Conservation (phyloP, 2,113 vertebrate genomes). For the Cyanoliseus patagonus region DNA sequence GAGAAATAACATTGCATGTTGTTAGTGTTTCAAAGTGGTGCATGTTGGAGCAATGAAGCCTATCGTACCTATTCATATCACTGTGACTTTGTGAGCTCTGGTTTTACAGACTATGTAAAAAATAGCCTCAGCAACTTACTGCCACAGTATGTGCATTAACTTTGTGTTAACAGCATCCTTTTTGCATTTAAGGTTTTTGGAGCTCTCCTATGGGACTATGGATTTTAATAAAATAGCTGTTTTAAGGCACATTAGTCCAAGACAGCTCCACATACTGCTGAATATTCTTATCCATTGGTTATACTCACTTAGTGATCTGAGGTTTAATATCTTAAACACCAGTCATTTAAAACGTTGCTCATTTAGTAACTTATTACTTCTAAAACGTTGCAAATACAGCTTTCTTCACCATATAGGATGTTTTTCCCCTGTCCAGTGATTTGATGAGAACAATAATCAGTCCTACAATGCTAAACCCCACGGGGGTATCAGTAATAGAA, state of each 20-base stretch:
- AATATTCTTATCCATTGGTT: not conserved
- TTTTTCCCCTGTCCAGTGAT: not conserved
- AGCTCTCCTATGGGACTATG: not conserved
- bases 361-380: not conserved
- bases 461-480: not conserved
- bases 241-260: not conserved
- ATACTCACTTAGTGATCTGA: not conserved
- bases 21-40: not conserved
- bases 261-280: not conserved
- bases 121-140: not conserved
- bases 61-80: fast-evolving
- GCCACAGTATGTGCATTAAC: not conserved
- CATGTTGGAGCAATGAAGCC: not conserved
- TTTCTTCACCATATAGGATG: not conserved
- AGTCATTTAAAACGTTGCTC: not conserved
- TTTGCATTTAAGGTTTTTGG: not conserved
- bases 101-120: not conserved
- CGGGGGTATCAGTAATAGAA: not conserved
- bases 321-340: not conserved
- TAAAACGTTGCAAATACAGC: not conserved
- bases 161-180: not conserved
- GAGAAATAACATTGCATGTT: not conserved
- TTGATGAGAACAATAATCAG: not conserved
- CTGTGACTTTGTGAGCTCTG: not conserved
- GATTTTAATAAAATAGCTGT: not conserved